phyloP scores from a whole-genome alignment of 2,113 vertebrate genomes.

The Antennarius striatus region DNA sequence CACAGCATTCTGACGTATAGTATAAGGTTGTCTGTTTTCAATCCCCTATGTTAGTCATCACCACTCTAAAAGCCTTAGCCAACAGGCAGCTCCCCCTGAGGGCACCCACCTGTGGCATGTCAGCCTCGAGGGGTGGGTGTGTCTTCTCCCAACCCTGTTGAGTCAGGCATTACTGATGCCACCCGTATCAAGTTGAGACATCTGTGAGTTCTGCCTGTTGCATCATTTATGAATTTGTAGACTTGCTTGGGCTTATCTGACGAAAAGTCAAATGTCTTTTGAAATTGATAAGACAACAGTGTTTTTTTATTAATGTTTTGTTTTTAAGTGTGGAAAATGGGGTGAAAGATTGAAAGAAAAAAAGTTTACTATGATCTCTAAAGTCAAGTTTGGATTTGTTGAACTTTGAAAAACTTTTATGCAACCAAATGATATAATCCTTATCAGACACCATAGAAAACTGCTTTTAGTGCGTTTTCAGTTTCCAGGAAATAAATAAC shows the following conservation, averaged over 20 bases:
- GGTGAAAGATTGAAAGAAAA: background rate
- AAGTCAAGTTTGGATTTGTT: constrained; percentile 26
- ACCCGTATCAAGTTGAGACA: constrained; percentile 58
- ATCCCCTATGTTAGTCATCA: constrained; percentile 54
- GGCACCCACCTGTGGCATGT: constrained; percentile 65
- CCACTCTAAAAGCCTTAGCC: constrained; percentile 15
- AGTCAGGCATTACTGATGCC: constrained; percentile 47
- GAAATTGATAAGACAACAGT: constrained; percentile 9
- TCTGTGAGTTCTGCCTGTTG: constrained; percentile 46
- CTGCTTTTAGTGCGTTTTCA: constrained; percentile 22
- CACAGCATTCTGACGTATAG: constrained; percentile 49
- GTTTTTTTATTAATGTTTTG: background rate
- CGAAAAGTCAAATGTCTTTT: constrained; percentile 13
- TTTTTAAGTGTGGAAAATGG: constrained; percentile 7
- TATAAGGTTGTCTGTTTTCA: constrained; percentile 45
- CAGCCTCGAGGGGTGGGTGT: constrained; percentile 29
- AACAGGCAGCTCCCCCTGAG: constrained; percentile 39
- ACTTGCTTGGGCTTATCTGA: constrained; percentile 24
- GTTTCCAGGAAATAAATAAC: constrained; percentile 36
- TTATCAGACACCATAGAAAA: constrained; percentile 19
- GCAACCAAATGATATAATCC: constrained; percentile 30
- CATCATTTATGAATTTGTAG: constrained; percentile 50
- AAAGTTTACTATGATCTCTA: constrained; percentile 13
- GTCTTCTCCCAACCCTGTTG: constrained; percentile 48
- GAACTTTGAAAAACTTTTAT: constrained; percentile 27